Evolutionary conservation across 2,888 invertebrate species (phyloP), one percentile per base, ranked within the genome.

Genomic region (Agonopterix arenella): DNA sequence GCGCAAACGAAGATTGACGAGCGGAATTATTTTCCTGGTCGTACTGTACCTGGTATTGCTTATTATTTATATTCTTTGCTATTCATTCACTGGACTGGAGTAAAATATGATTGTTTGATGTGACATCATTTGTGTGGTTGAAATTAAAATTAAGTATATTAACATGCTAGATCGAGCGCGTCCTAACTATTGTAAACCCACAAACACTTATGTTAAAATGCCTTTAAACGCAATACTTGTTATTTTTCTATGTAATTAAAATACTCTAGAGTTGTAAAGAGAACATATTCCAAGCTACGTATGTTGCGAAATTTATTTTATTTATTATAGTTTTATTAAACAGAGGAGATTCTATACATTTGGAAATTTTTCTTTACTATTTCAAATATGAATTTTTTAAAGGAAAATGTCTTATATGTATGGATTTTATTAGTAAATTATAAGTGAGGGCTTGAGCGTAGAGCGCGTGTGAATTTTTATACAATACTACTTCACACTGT

Each of bases 401-500:
- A 7, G 28, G 5, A 28, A 28, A 28, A 28, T 28, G 28, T 28
- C 28, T 28, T 28, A 28, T 28, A 5, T 28, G 28, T 28, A 28
- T 28, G 28, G 28, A 28, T 7, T 28, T 28, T 28, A 28, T 28
- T 51, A 59, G 58, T 58, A 67, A 68, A 64, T 63, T 63, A 50
- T 70, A 65, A 63, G 61, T 60, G 64, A 58, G 62, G 52, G 70
- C 65, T 70, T 66, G 61, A 3, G 53, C 49, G 59, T 66, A 61
- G 62, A 53, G 54, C 59, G 66, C 52, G 59, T 54, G 61, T 55
- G 61, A 54, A 54, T 60, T 72, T 73, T 73, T 69, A 64, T 72
- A 75, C 66, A 63, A 66, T 28, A 28, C 54, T 58, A 72, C 76
- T 76, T 74, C 70, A 68, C 55, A 59, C 61, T 60, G 62, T 64